Percentiles rank a stretch among this genome's conserved stretches.
Evolutionary conservation across 1,140 invertebrate species (phyloP).

Genomic region (Aphidius gifuensis): DNA sequence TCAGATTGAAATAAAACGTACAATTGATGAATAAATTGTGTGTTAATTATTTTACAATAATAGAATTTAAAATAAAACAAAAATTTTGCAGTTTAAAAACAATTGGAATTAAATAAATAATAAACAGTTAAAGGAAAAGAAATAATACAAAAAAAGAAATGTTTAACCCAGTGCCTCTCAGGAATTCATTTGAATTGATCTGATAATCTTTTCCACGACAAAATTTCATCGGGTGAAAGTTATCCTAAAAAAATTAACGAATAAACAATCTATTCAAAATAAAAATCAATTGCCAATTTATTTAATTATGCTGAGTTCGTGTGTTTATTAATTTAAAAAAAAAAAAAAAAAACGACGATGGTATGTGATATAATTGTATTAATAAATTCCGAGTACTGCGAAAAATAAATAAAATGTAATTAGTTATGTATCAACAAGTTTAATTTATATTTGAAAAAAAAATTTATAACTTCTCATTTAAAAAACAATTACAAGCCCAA

Average conservation of each 20-base stretch:
- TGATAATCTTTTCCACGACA: background rate
- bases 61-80: too few species aligned
- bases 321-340: constrained; percentile 5
- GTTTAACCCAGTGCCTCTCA: constrained; percentile 23
- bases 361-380: constrained; percentile 16
- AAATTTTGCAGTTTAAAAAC: too few species aligned
- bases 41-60: too few species aligned
- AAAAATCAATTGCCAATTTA: background rate
- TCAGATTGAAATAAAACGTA: too few species aligned
- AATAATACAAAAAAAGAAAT: constrained; percentile 5
- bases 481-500: too few species aligned
- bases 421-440: too few species aligned
- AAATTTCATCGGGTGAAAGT: background rate
- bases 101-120: background rate
- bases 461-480: too few species aligned
- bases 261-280: background rate
- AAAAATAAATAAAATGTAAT: too few species aligned
- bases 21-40: too few species aligned
- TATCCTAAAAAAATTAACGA: background rate
- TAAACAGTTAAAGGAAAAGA: background rate
- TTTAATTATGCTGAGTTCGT: background rate
- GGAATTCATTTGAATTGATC: constrained; percentile 19
- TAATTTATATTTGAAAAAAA: too few species aligned
- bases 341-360: background rate
- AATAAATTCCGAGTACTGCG: background rate